These are phyloP conservation scores for Sarcophaga subvicina DNA, from an alignment of 2,888 invertebrate genomes.

Conservation along the genomic window DNA sequence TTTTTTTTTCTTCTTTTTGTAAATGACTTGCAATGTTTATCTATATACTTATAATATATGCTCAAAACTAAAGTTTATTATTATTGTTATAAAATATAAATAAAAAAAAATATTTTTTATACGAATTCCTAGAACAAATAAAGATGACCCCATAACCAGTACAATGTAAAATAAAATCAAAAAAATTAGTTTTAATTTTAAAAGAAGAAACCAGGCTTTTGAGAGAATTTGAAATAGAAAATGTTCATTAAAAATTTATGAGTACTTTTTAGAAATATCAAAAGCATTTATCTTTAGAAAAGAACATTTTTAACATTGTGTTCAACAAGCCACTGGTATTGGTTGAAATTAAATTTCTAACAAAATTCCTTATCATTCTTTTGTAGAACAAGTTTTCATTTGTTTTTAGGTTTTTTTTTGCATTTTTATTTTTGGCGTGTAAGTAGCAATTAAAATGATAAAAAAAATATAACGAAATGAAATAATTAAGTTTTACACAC, in stretches of 20 bases:
- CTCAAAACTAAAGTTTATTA: slow-evolving; percentile 29
- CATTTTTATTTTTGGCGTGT: slow-evolving; percentile 6
- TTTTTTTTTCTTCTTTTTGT: background rate
- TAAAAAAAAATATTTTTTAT: slow-evolving; percentile 58
- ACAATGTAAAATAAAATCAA: background rate
- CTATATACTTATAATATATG: background rate
- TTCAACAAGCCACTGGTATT: slow-evolving; percentile 41
- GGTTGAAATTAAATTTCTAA: background rate
- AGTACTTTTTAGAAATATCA: too few species aligned
- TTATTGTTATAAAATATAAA: slow-evolving; percentile 50
- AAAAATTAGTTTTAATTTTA: background rate
- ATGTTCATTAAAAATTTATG: too few species aligned
- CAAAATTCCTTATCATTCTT: slow-evolving; percentile 23
- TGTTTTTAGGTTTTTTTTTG: background rate
- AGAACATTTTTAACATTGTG: slow-evolving; percentile 37
- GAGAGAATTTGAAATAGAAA: too few species aligned
- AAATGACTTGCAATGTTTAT: slow-evolving; percentile 13
- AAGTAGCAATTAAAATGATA: slow-evolving; percentile 23
- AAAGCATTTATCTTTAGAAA: background rate
- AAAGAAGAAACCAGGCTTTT: too few species aligned
- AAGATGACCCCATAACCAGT: slow-evolving; percentile 54
- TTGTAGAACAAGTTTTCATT: slow-evolving; percentile 35
- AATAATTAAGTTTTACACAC: background rate
- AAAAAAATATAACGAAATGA: background rate
- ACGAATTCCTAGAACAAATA: slow-evolving; percentile 53